phyloP scores from a whole-genome alignment of 2,113 vertebrate genomes.

The Chunga burmeisteri region DNA sequence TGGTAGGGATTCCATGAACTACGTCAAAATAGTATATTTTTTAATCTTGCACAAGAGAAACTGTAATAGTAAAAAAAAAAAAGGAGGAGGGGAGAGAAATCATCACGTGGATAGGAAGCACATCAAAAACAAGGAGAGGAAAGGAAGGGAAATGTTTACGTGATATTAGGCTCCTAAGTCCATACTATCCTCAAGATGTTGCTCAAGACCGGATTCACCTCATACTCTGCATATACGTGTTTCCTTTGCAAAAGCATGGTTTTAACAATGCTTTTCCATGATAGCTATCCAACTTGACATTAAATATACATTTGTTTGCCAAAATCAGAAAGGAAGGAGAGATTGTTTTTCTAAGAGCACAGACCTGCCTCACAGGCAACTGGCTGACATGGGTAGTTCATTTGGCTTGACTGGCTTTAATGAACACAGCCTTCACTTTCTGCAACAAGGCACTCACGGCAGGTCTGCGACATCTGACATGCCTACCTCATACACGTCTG shows the following conservation, averaged over 20 bases:
- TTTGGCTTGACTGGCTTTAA: not conserved
- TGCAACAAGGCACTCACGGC: not conserved
- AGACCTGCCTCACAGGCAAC: not conserved
- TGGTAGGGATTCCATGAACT: not conserved
- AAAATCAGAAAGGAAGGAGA: not conserved
- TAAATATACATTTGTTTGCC: not conserved
- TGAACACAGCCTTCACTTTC: not conserved
- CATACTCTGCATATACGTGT: not conserved
- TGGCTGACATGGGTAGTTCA: not conserved
- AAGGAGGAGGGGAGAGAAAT: rapidly evolving
- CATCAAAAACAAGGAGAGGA: not conserved
- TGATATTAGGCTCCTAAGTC: not conserved
- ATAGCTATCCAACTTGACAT: not conserved
- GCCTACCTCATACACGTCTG: not conserved
- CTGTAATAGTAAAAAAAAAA: rapidly evolving
- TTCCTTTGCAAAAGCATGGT: not conserved
- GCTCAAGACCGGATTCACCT: not conserved
- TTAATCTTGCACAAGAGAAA: not conserved
- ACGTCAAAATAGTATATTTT: not conserved
- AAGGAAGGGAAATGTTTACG: not conserved
- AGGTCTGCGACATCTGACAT: not conserved
- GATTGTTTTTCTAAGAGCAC: not conserved
- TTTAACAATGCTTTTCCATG: not conserved
- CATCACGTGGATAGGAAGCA: not conserved
- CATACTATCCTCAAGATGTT: not conserved